These are phyloP conservation scores for Brassicogethes aeneus DNA, from an alignment of 2,888 invertebrate genomes.

Conservation along the genomic window DNA sequence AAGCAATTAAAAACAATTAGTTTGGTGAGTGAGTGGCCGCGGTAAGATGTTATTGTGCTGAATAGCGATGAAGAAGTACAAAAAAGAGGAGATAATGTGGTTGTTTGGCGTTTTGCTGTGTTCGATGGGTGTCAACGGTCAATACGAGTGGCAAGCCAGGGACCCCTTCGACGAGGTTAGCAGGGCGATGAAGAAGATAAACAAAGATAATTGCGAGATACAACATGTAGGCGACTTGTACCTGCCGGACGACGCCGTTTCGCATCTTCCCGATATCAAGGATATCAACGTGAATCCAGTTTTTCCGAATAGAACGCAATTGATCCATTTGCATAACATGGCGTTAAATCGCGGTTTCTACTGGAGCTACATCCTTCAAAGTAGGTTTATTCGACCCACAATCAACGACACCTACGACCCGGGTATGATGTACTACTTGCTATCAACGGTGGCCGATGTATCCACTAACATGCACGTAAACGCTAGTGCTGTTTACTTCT, in stretches of 20 bases:
- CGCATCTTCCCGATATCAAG: constrained; percentile 88
- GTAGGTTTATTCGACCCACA: constrained; percentile 78
- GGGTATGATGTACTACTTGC: constrained; percentile 95
- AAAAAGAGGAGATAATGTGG: too few relatives aligned
- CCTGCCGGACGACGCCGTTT: constrained; percentile 74
- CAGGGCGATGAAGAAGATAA: constrained; percentile 73
- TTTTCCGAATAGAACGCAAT: constrained; percentile 87
- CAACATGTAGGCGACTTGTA: constrained; percentile 77
- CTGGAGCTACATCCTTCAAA: constrained; percentile 90
- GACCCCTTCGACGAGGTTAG: constrained; percentile 88
- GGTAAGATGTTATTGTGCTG: background rate
- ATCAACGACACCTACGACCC: constrained; percentile 92
- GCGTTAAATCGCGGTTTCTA: constrained; percentile 93
- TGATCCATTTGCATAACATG: constrained; percentile 92
- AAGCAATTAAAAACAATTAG: constrained; percentile 5
- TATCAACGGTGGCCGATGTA: constrained; percentile 91
- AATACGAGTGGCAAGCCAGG: constrained; percentile 86
- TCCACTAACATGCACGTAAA: constrained; percentile 87
- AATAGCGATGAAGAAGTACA: too few relatives aligned
- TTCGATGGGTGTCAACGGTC: constrained; percentile 51
- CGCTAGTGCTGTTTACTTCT: constrained; percentile 87
- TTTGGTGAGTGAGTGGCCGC: background rate
- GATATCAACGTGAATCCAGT: constrained; percentile 91
- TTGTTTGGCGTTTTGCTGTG: background rate
- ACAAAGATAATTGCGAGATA: constrained; percentile 81